phyloP scores from a whole-genome alignment of 2,888 invertebrate species.

The Clunio marinus region DNA sequence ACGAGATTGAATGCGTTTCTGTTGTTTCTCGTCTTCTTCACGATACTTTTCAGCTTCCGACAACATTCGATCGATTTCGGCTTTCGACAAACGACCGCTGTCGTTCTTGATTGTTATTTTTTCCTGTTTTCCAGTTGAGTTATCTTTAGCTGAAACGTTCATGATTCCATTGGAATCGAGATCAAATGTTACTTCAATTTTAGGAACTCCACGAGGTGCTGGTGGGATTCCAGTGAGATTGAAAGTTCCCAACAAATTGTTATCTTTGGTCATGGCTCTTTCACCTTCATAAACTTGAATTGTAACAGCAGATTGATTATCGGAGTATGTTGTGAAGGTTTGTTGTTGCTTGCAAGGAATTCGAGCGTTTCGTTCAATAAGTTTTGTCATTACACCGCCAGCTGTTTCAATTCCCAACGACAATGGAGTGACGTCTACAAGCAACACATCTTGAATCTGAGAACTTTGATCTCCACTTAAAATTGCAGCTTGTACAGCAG shows the following conservation, averaged over 20 bases:
- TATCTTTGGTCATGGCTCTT: conserved; percentile 82
- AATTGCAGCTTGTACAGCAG: conserved; percentile 70
- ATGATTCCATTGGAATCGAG: conserved; percentile 86
- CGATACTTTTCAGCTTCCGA: conserved; percentile 74
- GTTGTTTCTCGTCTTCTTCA: conserved; percentile 67
- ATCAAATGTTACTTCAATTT: conserved; percentile 75
- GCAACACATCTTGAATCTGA: conserved; percentile 67
- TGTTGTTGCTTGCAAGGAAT: conserved; percentile 70
- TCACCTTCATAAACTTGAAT: conserved; percentile 74
- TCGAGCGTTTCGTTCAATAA: conserved; percentile 67
- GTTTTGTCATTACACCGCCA: conserved; percentile 77
- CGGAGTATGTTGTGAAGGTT: conserved; percentile 74
- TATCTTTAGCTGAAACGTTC: conserved; percentile 73
- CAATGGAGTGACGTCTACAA: conserved; percentile 65
- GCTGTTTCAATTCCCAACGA: conserved; percentile 75
- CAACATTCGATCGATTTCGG: conserved; percentile 84
- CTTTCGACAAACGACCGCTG: conserved; percentile 76
- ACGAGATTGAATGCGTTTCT: conserved; percentile 63
- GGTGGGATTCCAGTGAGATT: conserved; percentile 79
- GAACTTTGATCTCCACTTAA: conserved; percentile 65
- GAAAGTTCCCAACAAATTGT: conserved; percentile 78
- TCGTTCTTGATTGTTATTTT: conserved; percentile 84
- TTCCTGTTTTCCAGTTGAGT: conserved; percentile 72
- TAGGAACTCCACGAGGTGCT: conserved; percentile 67
- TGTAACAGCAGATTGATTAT: conserved; percentile 73